These are phyloP conservation scores for Drosophila formosana DNA, from an alignment of 2,888 invertebrate species.

Conservation along the genomic window DNA sequence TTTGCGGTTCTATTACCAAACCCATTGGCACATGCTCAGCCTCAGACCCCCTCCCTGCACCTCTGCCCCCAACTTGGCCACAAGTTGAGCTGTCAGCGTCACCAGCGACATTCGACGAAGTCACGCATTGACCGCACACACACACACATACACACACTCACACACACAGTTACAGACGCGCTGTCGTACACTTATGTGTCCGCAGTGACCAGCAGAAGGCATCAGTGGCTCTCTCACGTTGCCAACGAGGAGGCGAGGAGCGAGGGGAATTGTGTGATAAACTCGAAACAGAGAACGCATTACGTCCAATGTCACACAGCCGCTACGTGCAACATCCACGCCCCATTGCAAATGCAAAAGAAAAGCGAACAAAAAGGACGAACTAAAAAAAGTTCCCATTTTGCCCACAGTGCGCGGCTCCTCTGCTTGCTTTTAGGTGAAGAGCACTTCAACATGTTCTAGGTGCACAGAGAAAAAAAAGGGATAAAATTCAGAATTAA, in stretches of 20 bases:
- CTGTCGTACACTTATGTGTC: not conserved
- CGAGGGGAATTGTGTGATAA: slow-evolving; percentile 38
- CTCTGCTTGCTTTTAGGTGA: not conserved
- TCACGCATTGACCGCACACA: slow-evolving; percentile 36
- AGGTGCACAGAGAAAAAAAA: too few relatives aligned
- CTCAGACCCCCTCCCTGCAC: not conserved
- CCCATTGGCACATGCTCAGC: slow-evolving; percentile 65
- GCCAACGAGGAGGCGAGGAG: slow-evolving; percentile 21
- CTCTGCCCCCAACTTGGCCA: not conserved
- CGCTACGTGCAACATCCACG: slow-evolving; percentile 60
- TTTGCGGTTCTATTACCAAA: slow-evolving; percentile 73
- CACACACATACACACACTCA: not conserved
- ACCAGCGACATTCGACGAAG: slow-evolving; percentile 5
- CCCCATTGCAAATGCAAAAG: slow-evolving; percentile 45
- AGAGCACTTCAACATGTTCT: too few relatives aligned
- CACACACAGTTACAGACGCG: not conserved
- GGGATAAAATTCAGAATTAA: too few relatives aligned
- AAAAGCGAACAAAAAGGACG: slow-evolving; percentile 19
- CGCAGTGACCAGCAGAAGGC: slow-evolving; percentile 35
- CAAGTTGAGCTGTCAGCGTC: slow-evolving; percentile 40
- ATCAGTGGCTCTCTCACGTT: slow-evolving; percentile 51
- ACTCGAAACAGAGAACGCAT: slow-evolving; percentile 62
- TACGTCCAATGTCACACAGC: slow-evolving; percentile 47
- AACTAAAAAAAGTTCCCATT: slow-evolving; percentile 50
- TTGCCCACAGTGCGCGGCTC: slow-evolving; percentile 22